Conservation (phyloP, 1,140 invertebrate species). For the Drepana arcuata region DNA sequence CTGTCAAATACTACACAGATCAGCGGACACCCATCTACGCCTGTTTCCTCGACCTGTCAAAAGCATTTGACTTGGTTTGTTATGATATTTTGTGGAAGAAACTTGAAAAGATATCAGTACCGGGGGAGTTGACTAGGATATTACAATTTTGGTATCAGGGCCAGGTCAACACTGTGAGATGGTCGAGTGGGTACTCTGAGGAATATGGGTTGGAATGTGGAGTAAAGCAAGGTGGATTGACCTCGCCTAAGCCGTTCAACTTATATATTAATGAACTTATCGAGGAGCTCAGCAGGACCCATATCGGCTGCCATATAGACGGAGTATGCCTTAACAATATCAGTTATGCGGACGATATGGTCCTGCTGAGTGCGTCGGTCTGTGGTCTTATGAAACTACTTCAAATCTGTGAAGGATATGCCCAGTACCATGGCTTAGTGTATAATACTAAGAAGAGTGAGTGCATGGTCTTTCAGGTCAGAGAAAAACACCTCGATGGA, state of each 20-base stretch:
- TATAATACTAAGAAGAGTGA: too few species aligned
- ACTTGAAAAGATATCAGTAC: neutral
- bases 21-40: constrained; percentile 1
- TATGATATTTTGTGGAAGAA: constrained; percentile 4
- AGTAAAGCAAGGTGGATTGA: constrained; percentile 5
- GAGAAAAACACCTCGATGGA: too few species aligned
- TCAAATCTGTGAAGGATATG: too few species aligned
- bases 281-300: too few species aligned
- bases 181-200: constrained; percentile 2
- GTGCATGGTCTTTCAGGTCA: too few species aligned
- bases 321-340: too few species aligned
- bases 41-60: neutral
- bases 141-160: neutral
- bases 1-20: constrained; percentile 13
- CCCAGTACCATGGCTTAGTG: too few species aligned
- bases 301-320: too few species aligned
- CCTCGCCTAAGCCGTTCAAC: constrained; percentile 8
- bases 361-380: too few species aligned
- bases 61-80: neutral
- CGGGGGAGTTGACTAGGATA: neutral
- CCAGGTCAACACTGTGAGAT: constrained; percentile 8
- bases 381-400: too few species aligned
- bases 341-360: too few species aligned
- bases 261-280: constrained; percentile 7
- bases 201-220: constrained; percentile 6